These are phyloP conservation scores for Caenorhabditis angaria DNA, from an alignment of 2,888 invertebrate species.

Conservation along the genomic window DNA sequence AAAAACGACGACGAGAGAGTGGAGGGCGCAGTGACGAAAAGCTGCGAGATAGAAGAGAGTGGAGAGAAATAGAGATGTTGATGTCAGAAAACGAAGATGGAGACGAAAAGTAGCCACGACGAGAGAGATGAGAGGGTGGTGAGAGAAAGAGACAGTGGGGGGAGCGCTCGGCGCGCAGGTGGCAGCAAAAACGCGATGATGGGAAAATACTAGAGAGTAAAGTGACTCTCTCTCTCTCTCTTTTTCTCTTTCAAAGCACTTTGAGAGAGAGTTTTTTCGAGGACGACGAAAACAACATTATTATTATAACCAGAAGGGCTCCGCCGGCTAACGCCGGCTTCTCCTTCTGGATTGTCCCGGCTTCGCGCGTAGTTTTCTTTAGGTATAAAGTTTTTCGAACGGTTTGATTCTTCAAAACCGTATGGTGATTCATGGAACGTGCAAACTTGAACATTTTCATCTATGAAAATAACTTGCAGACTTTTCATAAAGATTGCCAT, in stretches of 20 bases:
- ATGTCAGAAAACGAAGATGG: background rate
- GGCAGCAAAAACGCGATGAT: background rate
- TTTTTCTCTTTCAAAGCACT: background rate
- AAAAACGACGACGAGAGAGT: background rate
- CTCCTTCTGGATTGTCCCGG: no score
- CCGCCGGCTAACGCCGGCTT: no score
- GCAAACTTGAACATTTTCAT: no score
- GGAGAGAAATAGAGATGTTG: background rate
- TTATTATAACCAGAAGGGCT: background rate
- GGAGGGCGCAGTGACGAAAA: background rate
- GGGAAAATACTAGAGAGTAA: background rate
- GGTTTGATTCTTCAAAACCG: no score
- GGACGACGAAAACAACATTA: background rate
- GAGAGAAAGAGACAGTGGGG: background rate
- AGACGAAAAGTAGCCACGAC: background rate
- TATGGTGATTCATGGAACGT: no score
- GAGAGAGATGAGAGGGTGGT: background rate
- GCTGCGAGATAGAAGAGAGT: background rate
- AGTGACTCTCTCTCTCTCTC: background rate
- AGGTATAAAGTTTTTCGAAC: no score
- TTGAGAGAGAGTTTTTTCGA: background rate
- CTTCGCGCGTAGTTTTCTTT: no score
- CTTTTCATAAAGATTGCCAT: no score
- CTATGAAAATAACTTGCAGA: no score
- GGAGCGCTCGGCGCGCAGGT: conserved; percentile 4